Evolutionary conservation across 2,113 vertebrate species (phyloP).

Genomic region (Pteronura brasiliensis): DNA sequence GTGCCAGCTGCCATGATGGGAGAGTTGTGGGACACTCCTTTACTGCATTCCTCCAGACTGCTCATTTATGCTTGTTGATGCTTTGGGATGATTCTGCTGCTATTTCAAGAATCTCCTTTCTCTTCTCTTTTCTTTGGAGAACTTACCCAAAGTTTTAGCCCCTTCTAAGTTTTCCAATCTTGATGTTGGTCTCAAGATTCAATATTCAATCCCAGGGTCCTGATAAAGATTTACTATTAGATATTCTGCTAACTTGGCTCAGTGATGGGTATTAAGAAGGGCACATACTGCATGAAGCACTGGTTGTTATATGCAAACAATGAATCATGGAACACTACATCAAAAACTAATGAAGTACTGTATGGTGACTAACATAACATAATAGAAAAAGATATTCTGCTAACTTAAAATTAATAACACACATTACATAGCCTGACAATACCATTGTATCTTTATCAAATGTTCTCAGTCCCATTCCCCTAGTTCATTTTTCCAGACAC

Average conservation of each 20-base stretch:
- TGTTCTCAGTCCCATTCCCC: background rate
- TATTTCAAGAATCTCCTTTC: background rate
- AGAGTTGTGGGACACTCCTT: background rate
- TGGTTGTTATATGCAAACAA: too few relatives aligned
- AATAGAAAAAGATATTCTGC: too few relatives aligned
- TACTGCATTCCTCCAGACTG: background rate
- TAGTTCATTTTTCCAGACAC: background rate
- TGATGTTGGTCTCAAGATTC: background rate
- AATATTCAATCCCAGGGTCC: background rate
- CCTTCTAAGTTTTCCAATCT: background rate
- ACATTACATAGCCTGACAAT: background rate
- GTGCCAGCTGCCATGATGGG: background rate
- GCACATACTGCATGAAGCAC: too few relatives aligned
- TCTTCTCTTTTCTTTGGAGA: background rate
- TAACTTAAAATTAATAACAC: background rate
- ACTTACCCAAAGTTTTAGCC: background rate
- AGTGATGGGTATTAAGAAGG: too few relatives aligned
- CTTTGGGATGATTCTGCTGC: background rate
- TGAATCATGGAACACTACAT: too few relatives aligned
- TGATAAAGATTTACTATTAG: background rate
- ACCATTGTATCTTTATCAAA: background rate
- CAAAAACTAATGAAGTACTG: too few relatives aligned
- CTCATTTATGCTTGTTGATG: background rate
- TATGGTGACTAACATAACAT: too few relatives aligned
- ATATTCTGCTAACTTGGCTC: background rate